Percentiles rank a stretch among this genome's conserved stretches.
These are phyloP conservation scores for Pyrocoelia pectoralis DNA, from an alignment of 2,888 invertebrate species.

Conservation along the genomic window DNA sequence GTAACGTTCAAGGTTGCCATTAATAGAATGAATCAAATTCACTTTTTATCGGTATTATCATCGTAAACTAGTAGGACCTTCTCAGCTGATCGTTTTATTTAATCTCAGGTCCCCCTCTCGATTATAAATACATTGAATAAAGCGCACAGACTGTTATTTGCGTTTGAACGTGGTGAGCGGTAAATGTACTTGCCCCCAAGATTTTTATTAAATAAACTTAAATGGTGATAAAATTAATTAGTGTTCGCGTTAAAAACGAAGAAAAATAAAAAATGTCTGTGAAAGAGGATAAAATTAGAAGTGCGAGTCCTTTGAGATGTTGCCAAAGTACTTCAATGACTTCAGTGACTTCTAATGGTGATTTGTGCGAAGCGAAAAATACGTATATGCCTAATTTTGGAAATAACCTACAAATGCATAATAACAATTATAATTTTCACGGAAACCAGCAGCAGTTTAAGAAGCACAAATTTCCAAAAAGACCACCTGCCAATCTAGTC, in stretches of 20 bases:
- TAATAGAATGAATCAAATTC: too few species aligned
- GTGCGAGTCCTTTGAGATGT: slow-evolving; percentile 47
- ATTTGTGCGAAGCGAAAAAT: slow-evolving; percentile 47
- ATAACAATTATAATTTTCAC: slow-evolving; percentile 46
- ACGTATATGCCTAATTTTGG: slow-evolving; percentile 36
- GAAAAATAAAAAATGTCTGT: slow-evolving; percentile 20
- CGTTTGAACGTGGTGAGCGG: background rate
- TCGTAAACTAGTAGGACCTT: background rate
- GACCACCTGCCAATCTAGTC: slow-evolving; percentile 72
- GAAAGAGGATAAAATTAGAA: slow-evolving; percentile 32
- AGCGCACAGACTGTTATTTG: background rate
- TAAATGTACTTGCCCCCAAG: too few species aligned
- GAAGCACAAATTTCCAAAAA: slow-evolving; percentile 62
- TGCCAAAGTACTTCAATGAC: slow-evolving; percentile 53
- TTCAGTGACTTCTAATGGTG: slow-evolving; percentile 45
- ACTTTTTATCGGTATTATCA: background rate
- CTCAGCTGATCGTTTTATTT: background rate
- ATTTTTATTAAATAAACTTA: background rate
- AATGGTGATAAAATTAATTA: background rate
- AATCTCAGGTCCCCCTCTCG: background rate
- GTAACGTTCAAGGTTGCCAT: too few species aligned
- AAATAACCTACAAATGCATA: slow-evolving; percentile 35
- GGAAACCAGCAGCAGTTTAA: slow-evolving; percentile 44
- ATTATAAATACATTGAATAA: slow-evolving; percentile 2
- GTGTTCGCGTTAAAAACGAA: background rate